These are phyloP conservation scores for Rhea americana DNA, from an alignment of 2,113 vertebrate species.

Conservation along the genomic window DNA sequence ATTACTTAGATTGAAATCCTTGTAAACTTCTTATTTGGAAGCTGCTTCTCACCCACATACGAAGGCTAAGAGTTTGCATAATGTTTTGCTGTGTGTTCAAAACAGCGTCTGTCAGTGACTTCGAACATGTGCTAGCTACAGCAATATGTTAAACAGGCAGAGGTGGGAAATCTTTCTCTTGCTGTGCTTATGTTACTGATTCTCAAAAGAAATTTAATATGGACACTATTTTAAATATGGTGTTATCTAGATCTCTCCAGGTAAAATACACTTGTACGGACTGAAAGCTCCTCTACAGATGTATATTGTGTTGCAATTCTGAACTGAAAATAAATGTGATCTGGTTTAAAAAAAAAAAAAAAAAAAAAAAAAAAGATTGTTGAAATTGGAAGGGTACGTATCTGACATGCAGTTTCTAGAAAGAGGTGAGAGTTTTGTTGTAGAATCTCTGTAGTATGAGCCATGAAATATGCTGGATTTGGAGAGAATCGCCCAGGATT, in stretches of 20 bases:
- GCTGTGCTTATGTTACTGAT: background rate
- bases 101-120: slow-evolving; percentile 81
- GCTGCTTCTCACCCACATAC: slow-evolving; percentile 73
- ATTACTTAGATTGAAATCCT: slow-evolving; percentile 69
- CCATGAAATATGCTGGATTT: background rate
- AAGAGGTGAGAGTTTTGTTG: background rate
- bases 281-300: background rate
- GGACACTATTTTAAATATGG: background rate
- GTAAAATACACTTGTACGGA: background rate
- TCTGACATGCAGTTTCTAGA: background rate
- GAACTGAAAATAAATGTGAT: background rate
- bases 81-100: slow-evolving; percentile 81
- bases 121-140: slow-evolving; percentile 78
- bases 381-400: background rate
- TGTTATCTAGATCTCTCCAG: background rate
- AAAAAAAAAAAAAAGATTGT: background rate
- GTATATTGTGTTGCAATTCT: background rate
- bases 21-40: slow-evolving; percentile 79
- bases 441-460: background rate
- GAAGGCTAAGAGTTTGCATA: slow-evolving; percentile 82
- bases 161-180: slow-evolving; percentile 60
- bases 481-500: background rate
- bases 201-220: background rate
- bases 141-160: slow-evolving; percentile 75
- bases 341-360: no score